Evolutionary conservation across 2,113 vertebrate species (phyloP).

Genomic region (Neoarius graeffei): DNA sequence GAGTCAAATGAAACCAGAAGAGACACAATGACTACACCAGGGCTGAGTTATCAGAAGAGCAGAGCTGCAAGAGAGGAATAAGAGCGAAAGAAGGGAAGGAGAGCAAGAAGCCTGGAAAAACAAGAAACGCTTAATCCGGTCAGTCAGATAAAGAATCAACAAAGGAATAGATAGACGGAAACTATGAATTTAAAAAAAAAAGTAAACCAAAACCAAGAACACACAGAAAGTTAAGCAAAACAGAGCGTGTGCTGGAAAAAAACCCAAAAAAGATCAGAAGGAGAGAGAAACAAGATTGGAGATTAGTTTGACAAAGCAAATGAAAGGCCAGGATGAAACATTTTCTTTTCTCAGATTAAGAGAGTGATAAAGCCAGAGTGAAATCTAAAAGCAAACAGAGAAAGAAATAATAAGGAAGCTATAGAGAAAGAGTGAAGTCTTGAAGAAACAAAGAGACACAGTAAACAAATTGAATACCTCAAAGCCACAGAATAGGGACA

Average conservation of each 20-base stretch:
- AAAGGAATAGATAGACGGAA: constrained; percentile 56
- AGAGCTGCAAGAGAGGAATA: constrained; percentile 74
- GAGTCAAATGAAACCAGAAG: constrained; percentile 66
- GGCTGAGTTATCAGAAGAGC: constrained; percentile 64
- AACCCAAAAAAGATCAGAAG: constrained; percentile 54
- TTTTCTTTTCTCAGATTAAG: constrained; percentile 47
- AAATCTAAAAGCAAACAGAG: constrained; percentile 30
- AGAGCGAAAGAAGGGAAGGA: constrained; percentile 61
- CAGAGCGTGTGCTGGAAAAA: constrained; percentile 62
- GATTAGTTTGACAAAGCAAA: constrained; percentile 62
- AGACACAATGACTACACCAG: constrained; percentile 64
- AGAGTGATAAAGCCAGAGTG: constrained; percentile 51
- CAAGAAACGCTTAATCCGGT: constrained; percentile 77
- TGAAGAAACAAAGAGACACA: constrained; percentile 47
- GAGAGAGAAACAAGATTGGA: constrained; percentile 66
- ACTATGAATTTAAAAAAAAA: constrained; percentile 62
- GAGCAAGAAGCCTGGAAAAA: constrained; percentile 74
- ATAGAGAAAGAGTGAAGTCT: constrained; percentile 48
- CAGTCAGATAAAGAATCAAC: constrained; percentile 72
- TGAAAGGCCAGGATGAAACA: constrained; percentile 60
- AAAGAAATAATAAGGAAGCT: constrained; percentile 46
- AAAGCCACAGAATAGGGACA: constrained; percentile 39
- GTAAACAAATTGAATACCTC: constrained; percentile 47
- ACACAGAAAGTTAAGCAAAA: constrained; percentile 64
- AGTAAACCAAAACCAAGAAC: constrained; percentile 63